Evolutionary conservation across 2,888 invertebrate species (phyloP), one percentile per base, ranked within the genome.

Genomic region (Ormyrus pomaceus): DNA sequence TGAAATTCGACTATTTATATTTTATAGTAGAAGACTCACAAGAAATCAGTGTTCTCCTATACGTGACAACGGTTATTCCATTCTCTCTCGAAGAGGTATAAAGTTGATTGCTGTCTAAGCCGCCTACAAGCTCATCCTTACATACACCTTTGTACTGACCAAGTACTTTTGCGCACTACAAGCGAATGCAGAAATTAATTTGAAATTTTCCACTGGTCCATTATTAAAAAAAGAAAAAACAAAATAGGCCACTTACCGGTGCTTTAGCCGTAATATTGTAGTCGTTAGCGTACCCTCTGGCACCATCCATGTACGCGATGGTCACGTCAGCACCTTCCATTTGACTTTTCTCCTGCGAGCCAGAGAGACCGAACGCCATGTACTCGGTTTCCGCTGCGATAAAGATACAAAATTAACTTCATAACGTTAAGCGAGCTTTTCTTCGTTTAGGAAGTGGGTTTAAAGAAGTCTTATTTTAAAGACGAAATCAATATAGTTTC

Each of bases 251-350:
- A 91, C 92, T 90, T 89, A 96, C 96, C 70, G 96, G 95, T 69
- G 96, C 95, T 85, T 94, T 91, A 0, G 95, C 96, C 6, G 96
- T 95, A 80, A 98, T 93, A 88, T 97, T 97, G 89, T 97, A 97
- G 92, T 98, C 98, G 0, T 92, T 91, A 9, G 95, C 95, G 85
- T 93, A 93, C 0, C 96, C 97, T 83, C 95, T 93, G 78, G 93
- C 93, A 1, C 93, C 93, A 88, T 95, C 94, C 88, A 95, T 94
- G 84, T 94, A 95, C 6, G 95, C 95, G 53, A 98, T 93, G 0
- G 96, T 95, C 55, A 96, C 95, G 92, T 98, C 98, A 0, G 96
- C 94, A 68, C 96, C 96, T 86, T 95, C 91, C 97, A 98, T 98
- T 91, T 94, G 93, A 84, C 96, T 95, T 59, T 92, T 92, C 34